Conservation (phyloP, 2,797 vertebrate genomes). For the Stomatorhinus walkeri region DNA sequence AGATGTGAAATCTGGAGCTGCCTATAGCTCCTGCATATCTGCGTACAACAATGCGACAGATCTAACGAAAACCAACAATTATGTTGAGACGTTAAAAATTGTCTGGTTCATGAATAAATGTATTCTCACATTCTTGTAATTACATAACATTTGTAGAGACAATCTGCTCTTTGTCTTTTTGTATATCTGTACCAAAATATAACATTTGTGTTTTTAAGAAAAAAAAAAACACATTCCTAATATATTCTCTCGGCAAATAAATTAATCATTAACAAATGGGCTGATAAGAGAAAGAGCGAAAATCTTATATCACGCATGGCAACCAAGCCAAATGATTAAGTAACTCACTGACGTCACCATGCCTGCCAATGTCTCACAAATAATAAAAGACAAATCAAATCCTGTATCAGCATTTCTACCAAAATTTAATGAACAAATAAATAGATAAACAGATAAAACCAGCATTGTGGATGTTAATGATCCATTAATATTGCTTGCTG, state of each 20-base stretch:
- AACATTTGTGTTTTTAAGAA: conserved; percentile 7
- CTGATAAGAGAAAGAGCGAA: not conserved
- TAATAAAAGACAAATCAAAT: conserved; percentile 1
- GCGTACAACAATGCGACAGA: not conserved
- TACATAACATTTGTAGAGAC: conserved; percentile 11
- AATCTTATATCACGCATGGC: not conserved
- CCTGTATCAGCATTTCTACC: conserved; percentile 2
- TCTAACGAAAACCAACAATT: not conserved
- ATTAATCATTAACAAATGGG: conserved; percentile 10
- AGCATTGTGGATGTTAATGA: not conserved
- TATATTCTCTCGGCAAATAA: conserved; percentile 17
- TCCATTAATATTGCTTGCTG: not conserved
- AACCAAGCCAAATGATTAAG: not conserved
- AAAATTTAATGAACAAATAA: not conserved
- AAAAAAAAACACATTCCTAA: conserved; percentile 14
- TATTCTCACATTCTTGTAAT: conserved; percentile 3
- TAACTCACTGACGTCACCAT: not conserved
- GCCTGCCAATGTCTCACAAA: not conserved
- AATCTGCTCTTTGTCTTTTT: conserved; percentile 13
- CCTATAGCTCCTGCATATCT: not conserved
- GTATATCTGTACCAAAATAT: conserved; percentile 7
- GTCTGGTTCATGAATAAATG: conserved; percentile 13
- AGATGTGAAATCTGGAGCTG: not conserved
- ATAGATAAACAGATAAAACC: not conserved
- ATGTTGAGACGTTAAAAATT: conserved; percentile 2